A percentile compares a stretch with the other conserved stretches of the same genome.
Conservation (phyloP, 1,140 invertebrate genomes). For the Lepidurus arcticus region DNA sequence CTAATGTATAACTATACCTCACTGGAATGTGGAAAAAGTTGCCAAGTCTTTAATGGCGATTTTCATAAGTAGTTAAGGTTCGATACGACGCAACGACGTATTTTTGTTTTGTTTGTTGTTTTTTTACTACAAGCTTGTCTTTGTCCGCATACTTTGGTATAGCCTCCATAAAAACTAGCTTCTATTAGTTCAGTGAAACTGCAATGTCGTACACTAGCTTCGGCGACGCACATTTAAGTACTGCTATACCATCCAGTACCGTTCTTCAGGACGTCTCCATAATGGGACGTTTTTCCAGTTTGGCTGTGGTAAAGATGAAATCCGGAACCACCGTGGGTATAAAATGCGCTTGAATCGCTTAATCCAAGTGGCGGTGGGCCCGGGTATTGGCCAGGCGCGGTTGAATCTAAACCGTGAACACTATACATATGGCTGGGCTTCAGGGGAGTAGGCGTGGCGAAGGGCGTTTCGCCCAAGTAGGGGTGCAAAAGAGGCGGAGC, state of each 20-base stretch:
- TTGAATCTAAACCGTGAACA: conserved; percentile 53
- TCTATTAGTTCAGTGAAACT: neutral
- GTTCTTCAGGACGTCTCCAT: conserved; percentile 47
- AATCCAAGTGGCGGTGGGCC: conserved; percentile 44
- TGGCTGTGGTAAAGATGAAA: conserved; percentile 80
- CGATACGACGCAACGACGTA: neutral
- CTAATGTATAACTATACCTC: conserved; percentile 1
- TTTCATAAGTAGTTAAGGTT: neutral
- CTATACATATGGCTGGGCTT: conserved; percentile 42
- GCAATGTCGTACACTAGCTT: neutral
- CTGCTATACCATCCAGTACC: conserved; percentile 3
- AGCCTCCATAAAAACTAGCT: neutral
- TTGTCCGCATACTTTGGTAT: neutral
- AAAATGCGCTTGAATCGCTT: conserved; percentile 73
- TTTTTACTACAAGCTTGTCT: neutral
- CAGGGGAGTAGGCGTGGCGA: conserved; percentile 46
- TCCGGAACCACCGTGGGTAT: conserved; percentile 66
- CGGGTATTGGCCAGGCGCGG: conserved; percentile 46
- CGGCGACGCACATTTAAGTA: neutral
- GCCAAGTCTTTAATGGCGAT: neutral
- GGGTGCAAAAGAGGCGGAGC: conserved; percentile 60
- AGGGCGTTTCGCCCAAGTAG: conserved; percentile 85
- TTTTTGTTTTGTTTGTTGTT: neutral
- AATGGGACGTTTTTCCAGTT: conserved; percentile 55
- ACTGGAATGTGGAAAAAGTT: neutral